Evolutionary conservation across 2,888 invertebrate species (phyloP).

Genomic region (Trichopria drosophilae): DNA sequence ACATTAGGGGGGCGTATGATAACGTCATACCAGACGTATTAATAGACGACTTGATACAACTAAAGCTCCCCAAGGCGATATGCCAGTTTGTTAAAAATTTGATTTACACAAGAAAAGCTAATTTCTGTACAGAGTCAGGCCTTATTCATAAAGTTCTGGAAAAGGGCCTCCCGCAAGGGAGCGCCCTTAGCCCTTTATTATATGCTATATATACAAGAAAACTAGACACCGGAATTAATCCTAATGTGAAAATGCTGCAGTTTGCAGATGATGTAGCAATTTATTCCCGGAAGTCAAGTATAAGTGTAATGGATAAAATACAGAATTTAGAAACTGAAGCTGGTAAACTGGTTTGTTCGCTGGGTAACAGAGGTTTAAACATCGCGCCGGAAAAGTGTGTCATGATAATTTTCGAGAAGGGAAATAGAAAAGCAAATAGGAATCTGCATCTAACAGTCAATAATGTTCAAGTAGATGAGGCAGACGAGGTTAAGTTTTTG

Average conservation of each 20-base stretch:
- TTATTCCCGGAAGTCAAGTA: background rate
- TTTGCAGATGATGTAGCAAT: slow-evolving; percentile 23
- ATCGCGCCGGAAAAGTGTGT: slow-evolving; percentile 19
- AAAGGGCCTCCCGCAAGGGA: slow-evolving; percentile 24
- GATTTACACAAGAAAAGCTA: slow-evolving; percentile 9
- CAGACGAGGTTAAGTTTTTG: slow-evolving; percentile 14
- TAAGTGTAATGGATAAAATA: background rate
- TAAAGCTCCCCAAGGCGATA: slow-evolving; percentile 14
- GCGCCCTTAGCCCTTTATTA: slow-evolving; percentile 14
- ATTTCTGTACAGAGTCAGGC: too few relatives aligned
- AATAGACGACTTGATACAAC: slow-evolving; percentile 20
- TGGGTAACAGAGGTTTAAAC: slow-evolving; percentile 2
- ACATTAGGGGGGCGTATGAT: slow-evolving; percentile 25
- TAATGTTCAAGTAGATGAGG: background rate
- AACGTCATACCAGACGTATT: slow-evolving; percentile 20
- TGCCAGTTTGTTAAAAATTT: slow-evolving; percentile 21
- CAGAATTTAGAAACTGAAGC: background rate
- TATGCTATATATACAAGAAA: slow-evolving; percentile 24
- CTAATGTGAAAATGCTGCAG: slow-evolving; percentile 8
- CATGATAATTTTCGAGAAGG: slow-evolving; percentile 20
- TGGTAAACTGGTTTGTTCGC: background rate
- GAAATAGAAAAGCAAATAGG: background rate
- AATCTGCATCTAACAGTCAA: background rate
- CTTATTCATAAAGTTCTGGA: too few relatives aligned
- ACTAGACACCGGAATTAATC: background rate